Conservation (phyloP, 2,797 vertebrate genomes). For the Heterohyrax brucei region DNA sequence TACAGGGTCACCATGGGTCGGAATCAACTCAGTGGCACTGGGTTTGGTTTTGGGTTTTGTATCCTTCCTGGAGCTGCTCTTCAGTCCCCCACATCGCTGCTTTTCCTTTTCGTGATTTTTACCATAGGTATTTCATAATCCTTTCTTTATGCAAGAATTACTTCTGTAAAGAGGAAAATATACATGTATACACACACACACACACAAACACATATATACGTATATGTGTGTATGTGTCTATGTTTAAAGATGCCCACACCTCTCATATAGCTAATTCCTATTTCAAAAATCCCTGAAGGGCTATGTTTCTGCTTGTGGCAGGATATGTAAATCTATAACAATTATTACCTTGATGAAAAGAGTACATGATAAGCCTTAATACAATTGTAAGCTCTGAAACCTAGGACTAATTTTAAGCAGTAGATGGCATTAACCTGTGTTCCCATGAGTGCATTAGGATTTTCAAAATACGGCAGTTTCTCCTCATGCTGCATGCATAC, state of each 20-base stretch:
- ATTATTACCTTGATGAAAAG: constrained; percentile 77
- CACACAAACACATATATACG: neutral
- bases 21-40: no score
- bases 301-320: constrained; percentile 65
- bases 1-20: no score
- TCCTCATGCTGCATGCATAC: constrained; percentile 72
- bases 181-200: neutral
- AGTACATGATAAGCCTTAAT: constrained; percentile 82
- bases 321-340: constrained; percentile 68
- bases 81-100: neutral
- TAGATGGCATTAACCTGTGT: constrained; percentile 73
- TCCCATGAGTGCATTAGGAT: constrained; percentile 67
- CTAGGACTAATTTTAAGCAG: constrained; percentile 76
- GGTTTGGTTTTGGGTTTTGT: no score
- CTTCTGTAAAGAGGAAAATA: constrained; percentile 27
- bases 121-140: neutral
- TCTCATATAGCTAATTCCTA: neutral
- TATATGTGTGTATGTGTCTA: no score
- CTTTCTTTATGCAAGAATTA: constrained; percentile 35
- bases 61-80: neutral
- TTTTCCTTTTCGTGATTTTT: constrained; percentile 24
- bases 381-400: constrained; percentile 75
- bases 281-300: constrained; percentile 63
- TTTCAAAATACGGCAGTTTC: constrained; percentile 80
- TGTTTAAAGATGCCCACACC: neutral